These are phyloP conservation scores for Anseranas semipalmata DNA, from an alignment of 2,113 vertebrate species.

Conservation along the genomic window DNA sequence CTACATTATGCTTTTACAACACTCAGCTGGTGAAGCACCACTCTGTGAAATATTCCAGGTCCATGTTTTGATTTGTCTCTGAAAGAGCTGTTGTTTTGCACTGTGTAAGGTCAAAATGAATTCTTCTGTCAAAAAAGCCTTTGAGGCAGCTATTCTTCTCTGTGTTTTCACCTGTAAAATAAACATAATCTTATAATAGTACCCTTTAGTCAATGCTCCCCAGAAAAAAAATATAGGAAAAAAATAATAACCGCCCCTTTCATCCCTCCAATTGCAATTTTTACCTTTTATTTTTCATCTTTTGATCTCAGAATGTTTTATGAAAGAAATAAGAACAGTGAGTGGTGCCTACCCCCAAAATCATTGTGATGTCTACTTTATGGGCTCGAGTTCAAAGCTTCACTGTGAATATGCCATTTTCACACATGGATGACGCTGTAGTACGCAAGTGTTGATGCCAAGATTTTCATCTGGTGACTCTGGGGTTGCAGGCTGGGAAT, in stretches of 20 bases:
- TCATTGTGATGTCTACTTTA: neutral
- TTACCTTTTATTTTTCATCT: neutral
- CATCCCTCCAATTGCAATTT: neutral
- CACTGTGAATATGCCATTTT: neutral
- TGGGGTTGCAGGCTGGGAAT: neutral
- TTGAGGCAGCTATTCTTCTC: neutral
- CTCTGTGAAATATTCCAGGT: neutral
- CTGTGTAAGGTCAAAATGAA: neutral
- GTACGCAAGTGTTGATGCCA: neutral
- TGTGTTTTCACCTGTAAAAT: neutral
- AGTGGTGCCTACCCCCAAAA: neutral
- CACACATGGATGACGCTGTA: fast-evolving
- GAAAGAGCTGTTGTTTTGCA: neutral
- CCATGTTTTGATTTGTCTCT: neutral
- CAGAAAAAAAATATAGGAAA: neutral
- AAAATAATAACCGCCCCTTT: neutral
- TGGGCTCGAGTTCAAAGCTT: neutral
- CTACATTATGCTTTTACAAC: neutral
- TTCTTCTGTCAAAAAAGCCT: neutral
- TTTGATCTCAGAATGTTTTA: neutral
- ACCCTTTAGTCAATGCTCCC: neutral
- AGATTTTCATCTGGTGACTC: neutral
- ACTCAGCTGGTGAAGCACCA: neutral
- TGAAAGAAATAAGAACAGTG: neutral
- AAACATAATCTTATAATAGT: neutral